A percentile compares a stretch with the other conserved stretches of the same genome.
Evolutionary conservation across 2,888 invertebrate species (phyloP).

Genomic region (Lasiommata megera): DNA sequence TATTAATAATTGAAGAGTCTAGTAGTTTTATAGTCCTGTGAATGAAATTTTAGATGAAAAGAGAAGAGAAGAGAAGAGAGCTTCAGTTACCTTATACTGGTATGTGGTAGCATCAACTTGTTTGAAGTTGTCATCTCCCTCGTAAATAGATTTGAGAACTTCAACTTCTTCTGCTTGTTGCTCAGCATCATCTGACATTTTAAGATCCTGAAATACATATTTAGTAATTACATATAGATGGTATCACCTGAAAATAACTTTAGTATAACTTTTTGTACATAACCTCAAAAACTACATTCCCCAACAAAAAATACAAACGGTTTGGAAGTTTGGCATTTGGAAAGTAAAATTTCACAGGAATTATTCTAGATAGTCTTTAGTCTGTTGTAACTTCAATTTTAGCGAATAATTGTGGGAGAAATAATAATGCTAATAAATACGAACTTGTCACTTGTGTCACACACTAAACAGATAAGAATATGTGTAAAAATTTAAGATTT

Average conservation of each 20-base stretch:
- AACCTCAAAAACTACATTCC: not conserved
- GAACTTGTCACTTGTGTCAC: not conserved
- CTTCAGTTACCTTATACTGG: slow-evolving; percentile 92
- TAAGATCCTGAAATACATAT: slow-evolving; percentile 24
- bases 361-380: too few relatives aligned
- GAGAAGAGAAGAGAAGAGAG: not conserved
- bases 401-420: not conserved
- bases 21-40: too few relatives aligned
- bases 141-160: slow-evolving; percentile 95
- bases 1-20: too few relatives aligned
- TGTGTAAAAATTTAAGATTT: too few relatives aligned
- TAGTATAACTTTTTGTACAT: too few relatives aligned
- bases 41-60: too few relatives aligned
- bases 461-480: not conserved
- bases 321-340: too few relatives aligned
- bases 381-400: too few relatives aligned
- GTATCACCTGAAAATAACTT: too few relatives aligned
- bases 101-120: slow-evolving; percentile 88
- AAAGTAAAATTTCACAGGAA: too few relatives aligned
- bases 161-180: slow-evolving; percentile 94
- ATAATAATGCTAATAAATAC: not conserved
- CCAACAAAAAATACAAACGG: not conserved
- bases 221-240: too few relatives aligned
- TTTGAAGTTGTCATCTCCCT: slow-evolving; percentile 94
- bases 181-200: slow-evolving; percentile 80